phyloP scores from a whole-genome alignment of 1,140 invertebrate species.

The Cyclina sinensis region DNA sequence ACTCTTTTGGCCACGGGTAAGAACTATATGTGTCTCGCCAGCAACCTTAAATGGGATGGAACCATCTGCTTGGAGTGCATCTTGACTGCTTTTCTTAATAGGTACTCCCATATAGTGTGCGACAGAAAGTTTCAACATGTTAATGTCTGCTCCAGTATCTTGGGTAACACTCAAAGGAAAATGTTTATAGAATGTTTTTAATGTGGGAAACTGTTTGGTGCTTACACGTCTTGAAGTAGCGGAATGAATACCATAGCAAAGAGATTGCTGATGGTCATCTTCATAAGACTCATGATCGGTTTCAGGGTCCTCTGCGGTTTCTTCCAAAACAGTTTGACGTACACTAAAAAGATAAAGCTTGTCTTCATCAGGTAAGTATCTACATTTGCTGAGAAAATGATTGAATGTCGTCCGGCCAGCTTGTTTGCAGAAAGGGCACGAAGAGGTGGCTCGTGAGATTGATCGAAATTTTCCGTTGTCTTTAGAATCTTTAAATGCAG shows the following conservation, averaged over 20 bases:
- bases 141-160: constrained; percentile 33
- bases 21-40: constrained; percentile 58
- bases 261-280: too few relatives aligned
- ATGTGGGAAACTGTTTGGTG: constrained; percentile 47
- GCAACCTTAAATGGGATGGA: constrained; percentile 32
- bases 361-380: neutral
- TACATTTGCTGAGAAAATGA: too few relatives aligned
- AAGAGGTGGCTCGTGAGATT: neutral
- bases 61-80: constrained; percentile 62
- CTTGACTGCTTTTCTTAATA: constrained; percentile 29
- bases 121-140: constrained; percentile 41
- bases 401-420: constrained; percentile 21
- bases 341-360: constrained; percentile 23
- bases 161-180: constrained; percentile 33
- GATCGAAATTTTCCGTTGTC: neutral
- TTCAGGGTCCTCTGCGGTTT: too few relatives aligned
- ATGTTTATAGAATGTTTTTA: constrained; percentile 42
- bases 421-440: neutral
- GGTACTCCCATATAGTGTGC: neutral
- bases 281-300: too few relatives aligned
- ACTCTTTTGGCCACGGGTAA: constrained; percentile 3
- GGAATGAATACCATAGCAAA: too few relatives aligned
- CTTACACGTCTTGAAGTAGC: constrained; percentile 1
- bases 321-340: neutral
- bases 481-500: too few relatives aligned